Base-by-base conservation (phyloP, 2,888 invertebrate species). In the Atethmia centrago region DNA sequence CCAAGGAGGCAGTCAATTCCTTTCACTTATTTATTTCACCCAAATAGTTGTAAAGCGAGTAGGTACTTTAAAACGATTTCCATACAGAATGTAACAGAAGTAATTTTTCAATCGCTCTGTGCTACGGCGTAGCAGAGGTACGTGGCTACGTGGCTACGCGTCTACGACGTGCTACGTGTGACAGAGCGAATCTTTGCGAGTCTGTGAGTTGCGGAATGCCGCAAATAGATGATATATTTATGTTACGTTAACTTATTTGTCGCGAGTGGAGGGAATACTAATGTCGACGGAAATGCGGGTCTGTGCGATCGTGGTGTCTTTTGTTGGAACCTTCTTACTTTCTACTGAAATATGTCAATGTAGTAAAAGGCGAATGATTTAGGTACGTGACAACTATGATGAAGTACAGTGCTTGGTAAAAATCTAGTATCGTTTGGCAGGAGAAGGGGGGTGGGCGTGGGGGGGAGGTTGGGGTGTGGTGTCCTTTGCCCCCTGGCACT, bases 71-170 rank as follows among this genome's bases (percentile, higher is more conserved):
- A 62, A 80, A 62, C n/a, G 49, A 81, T 79, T 70, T 66, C 58
- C 62, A 49, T 69, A 66, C 28, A 70, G 31, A 66, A 71, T 45
- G 55, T 62, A 47, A 45, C 61, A 65, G 28, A 47, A 74, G 62
- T 47, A 31, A 74, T 77, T 71, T 69, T 71, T 77, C 63, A 71
- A 67, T 66, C 58, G 49, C 55, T 56, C 40, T 40, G 36, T 59
- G 74, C 79, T 83, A 79, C 75, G 72, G 0, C 55, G 77, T 81
- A 73, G 77, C 70, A 56, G 51, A 62, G 80, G 71, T 81, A 80
- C 80, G 76, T 36, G 36, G 40, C 40, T 40, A 36, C 36, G 36
- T 61, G 62, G 74, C 73, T 81, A 82, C 82, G 71, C 49, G 62
- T 61, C 77, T 73, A 77, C 74, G 77, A 77, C 71, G 77, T 66